Percentiles rank a stretch among this genome's conserved stretches.
phyloP scores from a whole-genome alignment of 1,140 invertebrate species.

The Coenobita brevimanus region DNA sequence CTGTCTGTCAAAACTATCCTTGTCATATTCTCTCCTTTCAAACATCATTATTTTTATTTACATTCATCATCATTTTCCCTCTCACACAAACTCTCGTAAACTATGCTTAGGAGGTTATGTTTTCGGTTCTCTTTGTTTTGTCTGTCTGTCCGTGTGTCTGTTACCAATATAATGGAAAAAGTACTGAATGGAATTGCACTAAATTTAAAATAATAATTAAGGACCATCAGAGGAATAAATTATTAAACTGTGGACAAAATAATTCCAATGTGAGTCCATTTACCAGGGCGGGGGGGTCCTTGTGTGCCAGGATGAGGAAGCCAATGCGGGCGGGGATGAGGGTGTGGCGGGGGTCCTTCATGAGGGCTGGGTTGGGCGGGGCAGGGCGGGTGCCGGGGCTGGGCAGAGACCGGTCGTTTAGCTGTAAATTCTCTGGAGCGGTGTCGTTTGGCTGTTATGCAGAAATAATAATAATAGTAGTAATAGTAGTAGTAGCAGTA shows the following conservation, averaged over 20 bases:
- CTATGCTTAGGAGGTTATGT: background rate
- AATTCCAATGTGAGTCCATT: no score
- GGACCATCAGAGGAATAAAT: no score
- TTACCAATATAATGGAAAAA: no score
- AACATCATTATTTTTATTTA: no score
- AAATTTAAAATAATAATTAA: no score
- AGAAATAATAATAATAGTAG: background rate
- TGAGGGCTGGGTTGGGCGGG: background rate
- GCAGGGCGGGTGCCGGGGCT: background rate
- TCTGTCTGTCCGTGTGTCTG: no score
- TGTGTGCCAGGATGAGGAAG: slow-evolving; percentile 59
- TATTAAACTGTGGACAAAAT: no score
- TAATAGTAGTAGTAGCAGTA: background rate
- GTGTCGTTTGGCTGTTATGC: background rate
- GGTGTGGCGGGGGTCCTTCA: background rate
- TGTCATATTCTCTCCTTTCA: no score
- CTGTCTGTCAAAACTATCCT: no score
- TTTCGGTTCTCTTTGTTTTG: no score
- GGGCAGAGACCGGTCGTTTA: slow-evolving; percentile 20
- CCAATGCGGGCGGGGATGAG: slow-evolving; percentile 33
- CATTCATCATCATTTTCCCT: no score
- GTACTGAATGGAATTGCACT: no score
- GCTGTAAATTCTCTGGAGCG: background rate
- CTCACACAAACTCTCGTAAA: background rate
- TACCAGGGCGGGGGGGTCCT: slow-evolving; percentile 56